These are phyloP conservation scores for Peromyscus melanophrys DNA, from an alignment of 2,797 vertebrate species.

Conservation along the genomic window DNA sequence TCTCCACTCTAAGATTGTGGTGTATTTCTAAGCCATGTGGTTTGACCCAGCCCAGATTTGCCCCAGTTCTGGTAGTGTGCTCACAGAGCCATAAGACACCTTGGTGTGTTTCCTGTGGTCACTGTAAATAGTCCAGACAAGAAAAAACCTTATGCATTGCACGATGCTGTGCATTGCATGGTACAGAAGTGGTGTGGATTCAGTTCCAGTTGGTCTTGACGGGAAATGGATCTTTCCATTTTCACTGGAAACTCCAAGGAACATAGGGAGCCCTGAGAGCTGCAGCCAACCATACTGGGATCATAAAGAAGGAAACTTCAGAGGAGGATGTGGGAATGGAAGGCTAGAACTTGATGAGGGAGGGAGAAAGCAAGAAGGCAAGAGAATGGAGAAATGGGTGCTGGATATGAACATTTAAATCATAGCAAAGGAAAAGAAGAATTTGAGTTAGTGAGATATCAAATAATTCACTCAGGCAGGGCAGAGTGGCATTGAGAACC, in stretches of 20 bases:
- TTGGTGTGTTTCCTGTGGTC: neutral
- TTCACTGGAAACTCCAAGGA: neutral
- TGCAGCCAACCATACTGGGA: fast-evolving
- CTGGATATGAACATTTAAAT: neutral
- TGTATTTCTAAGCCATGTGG: fast-evolving
- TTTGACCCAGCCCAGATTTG: neutral
- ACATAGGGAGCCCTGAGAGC: neutral
- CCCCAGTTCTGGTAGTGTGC: too few species aligned
- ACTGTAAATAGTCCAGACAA: too few species aligned
- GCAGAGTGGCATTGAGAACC: neutral
- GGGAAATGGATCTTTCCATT: neutral
- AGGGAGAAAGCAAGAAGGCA: neutral
- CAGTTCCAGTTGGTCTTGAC: neutral
- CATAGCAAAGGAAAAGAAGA: neutral
- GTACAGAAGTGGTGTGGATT: too few species aligned
- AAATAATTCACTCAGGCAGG: neutral
- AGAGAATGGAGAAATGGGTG: neutral
- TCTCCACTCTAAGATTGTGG: neutral
- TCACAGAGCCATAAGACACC: neutral
- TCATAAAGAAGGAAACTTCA: neutral
- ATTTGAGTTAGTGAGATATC: neutral
- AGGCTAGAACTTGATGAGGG: neutral
- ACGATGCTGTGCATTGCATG: too few species aligned
- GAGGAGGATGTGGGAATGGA: neutral
- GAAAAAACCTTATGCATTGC: too few species aligned